Conservation (phyloP, 2,113 vertebrate genomes). For the Leptobrachium leishanense region DNA sequence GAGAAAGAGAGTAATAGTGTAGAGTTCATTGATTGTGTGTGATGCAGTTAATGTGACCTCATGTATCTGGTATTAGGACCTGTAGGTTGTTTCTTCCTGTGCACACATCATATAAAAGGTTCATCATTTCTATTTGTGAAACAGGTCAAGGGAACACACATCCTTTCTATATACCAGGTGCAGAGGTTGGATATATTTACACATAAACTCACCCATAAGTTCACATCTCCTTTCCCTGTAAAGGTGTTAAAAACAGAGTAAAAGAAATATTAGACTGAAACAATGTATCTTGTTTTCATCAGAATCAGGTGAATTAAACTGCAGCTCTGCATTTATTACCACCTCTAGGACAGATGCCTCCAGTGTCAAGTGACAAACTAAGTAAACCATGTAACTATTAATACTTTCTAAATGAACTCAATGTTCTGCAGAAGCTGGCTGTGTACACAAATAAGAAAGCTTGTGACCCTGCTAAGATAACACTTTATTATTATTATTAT, state of each 20-base stretch:
- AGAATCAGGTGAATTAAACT: too few relatives aligned
- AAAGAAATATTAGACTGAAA: background rate
- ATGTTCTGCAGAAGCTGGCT: too few relatives aligned
- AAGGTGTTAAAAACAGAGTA: background rate
- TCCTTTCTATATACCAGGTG: constrained; percentile 32
- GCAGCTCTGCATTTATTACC: too few relatives aligned
- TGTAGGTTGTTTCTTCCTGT: constrained; percentile 8
- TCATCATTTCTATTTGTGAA: constrained; percentile 42
- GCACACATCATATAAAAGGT: constrained; percentile 16
- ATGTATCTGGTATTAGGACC: constrained; percentile 26
- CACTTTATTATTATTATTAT: too few relatives aligned
- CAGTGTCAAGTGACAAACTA: too few relatives aligned
- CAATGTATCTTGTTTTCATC: background rate
- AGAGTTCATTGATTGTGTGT: background rate
- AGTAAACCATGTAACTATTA: too few relatives aligned
- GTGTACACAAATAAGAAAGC: too few relatives aligned
- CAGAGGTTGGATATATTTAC: constrained; percentile 12
- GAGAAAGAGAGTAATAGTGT: background rate
- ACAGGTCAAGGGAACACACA: constrained; percentile 4
- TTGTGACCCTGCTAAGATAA: too few relatives aligned
- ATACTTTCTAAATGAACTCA: too few relatives aligned
- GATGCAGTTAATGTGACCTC: background rate
- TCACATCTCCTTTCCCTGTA: constrained; percentile 1
- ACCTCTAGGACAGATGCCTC: too few relatives aligned
- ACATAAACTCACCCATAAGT: background rate